Conservation (phyloP, 2,888 invertebrate genomes). For the Luperina testacea region DNA sequence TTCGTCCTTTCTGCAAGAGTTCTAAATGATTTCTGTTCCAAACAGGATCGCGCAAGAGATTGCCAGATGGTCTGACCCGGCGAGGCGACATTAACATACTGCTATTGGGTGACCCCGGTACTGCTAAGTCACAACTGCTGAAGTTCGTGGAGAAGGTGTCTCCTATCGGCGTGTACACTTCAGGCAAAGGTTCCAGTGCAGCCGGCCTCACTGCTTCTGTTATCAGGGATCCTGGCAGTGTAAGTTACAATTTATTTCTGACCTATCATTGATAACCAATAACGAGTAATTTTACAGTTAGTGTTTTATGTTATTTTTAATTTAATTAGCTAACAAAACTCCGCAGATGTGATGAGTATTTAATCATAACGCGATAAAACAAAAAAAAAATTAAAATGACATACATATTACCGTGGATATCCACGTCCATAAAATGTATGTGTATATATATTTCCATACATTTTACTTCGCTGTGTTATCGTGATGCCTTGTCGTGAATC, state of each 20-base stretch:
- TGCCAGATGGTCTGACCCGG: slow-evolving; percentile 98
- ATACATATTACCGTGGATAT: neutral
- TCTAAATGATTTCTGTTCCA: neutral
- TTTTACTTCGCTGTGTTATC: neutral
- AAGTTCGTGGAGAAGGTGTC: slow-evolving; percentile 99
- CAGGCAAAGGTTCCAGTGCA: slow-evolving; percentile 99
- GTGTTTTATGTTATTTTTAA: neutral
- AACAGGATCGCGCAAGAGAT: slow-evolving; percentile 93
- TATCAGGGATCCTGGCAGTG: slow-evolving; percentile 97
- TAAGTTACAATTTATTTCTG: slow-evolving; percentile 83
- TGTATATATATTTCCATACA: neutral
- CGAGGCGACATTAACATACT: slow-evolving; percentile 99
- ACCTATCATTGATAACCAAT: neutral
- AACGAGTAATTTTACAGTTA: neutral
- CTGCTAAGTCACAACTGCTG: slow-evolving; percentile 99
- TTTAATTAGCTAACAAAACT: neutral
- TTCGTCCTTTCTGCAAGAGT: neutral
- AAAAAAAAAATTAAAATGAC: neutral
- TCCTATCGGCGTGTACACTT: slow-evolving; percentile 98
- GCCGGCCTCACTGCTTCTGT: slow-evolving; percentile 99
- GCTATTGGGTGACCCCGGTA: slow-evolving; percentile 99
- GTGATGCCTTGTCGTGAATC: neutral
- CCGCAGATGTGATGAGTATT: neutral
- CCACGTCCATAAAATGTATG: neutral
- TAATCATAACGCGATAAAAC: neutral